Conservation (phyloP, 2,888 invertebrate species). For the Rotaria macrura region DNA sequence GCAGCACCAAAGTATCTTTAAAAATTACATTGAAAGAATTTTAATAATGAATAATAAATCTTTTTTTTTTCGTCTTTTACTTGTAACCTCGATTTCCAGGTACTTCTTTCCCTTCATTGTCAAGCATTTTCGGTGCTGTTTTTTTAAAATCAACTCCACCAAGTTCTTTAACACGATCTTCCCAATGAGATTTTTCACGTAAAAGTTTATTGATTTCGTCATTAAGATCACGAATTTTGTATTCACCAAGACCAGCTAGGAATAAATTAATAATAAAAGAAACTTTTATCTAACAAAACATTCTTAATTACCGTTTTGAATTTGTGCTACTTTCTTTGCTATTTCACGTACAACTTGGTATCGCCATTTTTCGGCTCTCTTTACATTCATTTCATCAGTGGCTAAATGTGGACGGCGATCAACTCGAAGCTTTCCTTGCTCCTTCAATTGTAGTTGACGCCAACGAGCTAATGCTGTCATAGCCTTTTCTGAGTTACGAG, state of each 20-base stretch:
- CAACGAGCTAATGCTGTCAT: slow-evolving; percentile 97
- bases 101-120: slow-evolving; percentile 65
- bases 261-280: neutral
- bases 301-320: slow-evolving; percentile 75
- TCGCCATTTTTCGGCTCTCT: slow-evolving; percentile 87
- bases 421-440: slow-evolving; percentile 31
- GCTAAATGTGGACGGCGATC: slow-evolving; percentile 84
- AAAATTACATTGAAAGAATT: neutral
- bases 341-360: slow-evolving; percentile 91
- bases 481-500: slow-evolving; percentile 91
- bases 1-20: slow-evolving; percentile 77
- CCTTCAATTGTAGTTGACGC: slow-evolving; percentile 83
- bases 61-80: slow-evolving; percentile 48
- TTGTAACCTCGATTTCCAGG: slow-evolving; percentile 95
- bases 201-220: slow-evolving; percentile 97
- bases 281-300: neutral
- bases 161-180: slow-evolving; percentile 81
- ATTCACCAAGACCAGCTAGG: slow-evolving; percentile 86
- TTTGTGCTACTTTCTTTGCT: slow-evolving; percentile 93
- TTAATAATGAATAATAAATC: neutral
- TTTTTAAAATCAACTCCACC: slow-evolving; percentile 78
- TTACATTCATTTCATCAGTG: slow-evolving; percentile 79
- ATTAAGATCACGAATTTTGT: slow-evolving; percentile 88
- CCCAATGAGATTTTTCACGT: slow-evolving; percentile 92
- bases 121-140: slow-evolving; percentile 57